Percentiles rank a stretch among this genome's conserved stretches.
phyloP scores from a whole-genome alignment of 2,113 vertebrate genomes.

The Manacus vitellinus region DNA sequence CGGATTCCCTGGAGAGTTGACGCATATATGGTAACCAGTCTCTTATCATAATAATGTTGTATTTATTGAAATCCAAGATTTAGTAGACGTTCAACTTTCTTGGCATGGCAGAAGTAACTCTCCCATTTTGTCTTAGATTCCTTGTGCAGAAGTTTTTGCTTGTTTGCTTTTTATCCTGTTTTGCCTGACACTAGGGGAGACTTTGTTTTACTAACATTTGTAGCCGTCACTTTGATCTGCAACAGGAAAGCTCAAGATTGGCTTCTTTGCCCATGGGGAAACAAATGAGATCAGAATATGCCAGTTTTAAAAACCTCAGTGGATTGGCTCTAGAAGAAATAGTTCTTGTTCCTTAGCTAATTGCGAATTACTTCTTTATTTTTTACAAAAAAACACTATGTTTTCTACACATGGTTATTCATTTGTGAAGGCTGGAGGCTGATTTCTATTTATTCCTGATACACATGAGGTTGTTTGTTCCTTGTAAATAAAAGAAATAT shows the following conservation, averaged over 20 bases:
- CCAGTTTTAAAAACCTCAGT: neutral
- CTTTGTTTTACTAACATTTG: slow-evolving; percentile 24
- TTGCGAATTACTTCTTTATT: slow-evolving; percentile 4
- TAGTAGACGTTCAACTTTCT: neutral
- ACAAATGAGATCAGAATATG: slow-evolving; percentile 31
- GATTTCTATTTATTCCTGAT: slow-evolving; percentile 18
- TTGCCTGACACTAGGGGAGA: neutral
- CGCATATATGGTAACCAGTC: neutral
- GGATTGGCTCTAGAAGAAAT: neutral
- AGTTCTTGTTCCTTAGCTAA: neutral
- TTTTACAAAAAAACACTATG: neutral
- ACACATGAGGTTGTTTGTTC: neutral
- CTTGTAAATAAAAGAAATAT: neutral
- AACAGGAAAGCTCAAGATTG: neutral
- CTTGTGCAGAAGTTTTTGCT: neutral
- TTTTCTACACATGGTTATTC: neutral
- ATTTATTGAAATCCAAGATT: neutral
- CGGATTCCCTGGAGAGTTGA: neutral
- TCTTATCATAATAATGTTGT: neutral
- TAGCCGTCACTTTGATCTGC: slow-evolving; percentile 28
- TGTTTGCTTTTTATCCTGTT: slow-evolving; percentile 25
- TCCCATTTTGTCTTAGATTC: neutral
- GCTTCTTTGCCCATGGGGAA: slow-evolving; percentile 1
- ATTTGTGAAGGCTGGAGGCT: neutral
- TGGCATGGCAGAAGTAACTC: neutral